Evolutionary conservation across 2,113 vertebrate genomes (phyloP).

Genomic region (Scortum barcoo): DNA sequence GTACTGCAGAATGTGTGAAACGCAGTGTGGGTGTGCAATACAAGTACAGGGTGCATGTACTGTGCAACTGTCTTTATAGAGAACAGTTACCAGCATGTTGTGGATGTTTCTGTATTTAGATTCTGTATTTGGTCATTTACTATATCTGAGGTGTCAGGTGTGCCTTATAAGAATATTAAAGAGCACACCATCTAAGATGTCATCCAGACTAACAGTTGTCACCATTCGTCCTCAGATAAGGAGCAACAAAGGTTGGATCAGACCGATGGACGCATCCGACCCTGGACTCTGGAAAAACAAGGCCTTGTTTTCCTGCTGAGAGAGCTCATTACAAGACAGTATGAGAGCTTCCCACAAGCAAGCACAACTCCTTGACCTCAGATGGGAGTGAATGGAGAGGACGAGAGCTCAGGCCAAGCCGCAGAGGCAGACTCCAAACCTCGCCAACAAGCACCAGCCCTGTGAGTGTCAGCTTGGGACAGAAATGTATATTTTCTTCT

Average conservation of each 20-base stretch:
- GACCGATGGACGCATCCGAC: constrained; percentile 42
- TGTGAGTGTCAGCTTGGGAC: constrained; percentile 68
- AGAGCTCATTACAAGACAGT: constrained; percentile 65
- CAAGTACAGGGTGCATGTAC: background rate
- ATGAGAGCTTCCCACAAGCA: constrained; percentile 74
- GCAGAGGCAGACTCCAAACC: constrained; percentile 70
- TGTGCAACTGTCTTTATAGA: background rate
- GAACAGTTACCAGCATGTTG: background rate
- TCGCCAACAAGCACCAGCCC: constrained; percentile 71
- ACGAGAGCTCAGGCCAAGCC: constrained; percentile 74
- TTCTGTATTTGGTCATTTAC: background rate
- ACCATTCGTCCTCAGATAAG: constrained; percentile 14
- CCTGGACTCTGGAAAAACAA: constrained; percentile 72
- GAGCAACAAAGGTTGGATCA: constrained; percentile 21
- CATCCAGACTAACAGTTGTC: constrained; percentile 8
- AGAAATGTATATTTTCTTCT: constrained; percentile 47
- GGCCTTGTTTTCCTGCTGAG: constrained; percentile 72
- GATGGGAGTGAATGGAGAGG: constrained; percentile 70
- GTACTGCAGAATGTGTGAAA: constrained; percentile 38
- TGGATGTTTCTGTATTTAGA: background rate
- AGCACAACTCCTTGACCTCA: constrained; percentile 77
- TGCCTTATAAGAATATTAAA: background rate
- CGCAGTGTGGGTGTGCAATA: constrained; percentile 34
- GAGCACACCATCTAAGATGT: background rate
- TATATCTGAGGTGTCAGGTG: background rate